A percentile compares a stretch with the other conserved stretches of the same genome.
phyloP scores from a whole-genome alignment of 2,113 vertebrate genomes.

The Apaloderma vittatum region DNA sequence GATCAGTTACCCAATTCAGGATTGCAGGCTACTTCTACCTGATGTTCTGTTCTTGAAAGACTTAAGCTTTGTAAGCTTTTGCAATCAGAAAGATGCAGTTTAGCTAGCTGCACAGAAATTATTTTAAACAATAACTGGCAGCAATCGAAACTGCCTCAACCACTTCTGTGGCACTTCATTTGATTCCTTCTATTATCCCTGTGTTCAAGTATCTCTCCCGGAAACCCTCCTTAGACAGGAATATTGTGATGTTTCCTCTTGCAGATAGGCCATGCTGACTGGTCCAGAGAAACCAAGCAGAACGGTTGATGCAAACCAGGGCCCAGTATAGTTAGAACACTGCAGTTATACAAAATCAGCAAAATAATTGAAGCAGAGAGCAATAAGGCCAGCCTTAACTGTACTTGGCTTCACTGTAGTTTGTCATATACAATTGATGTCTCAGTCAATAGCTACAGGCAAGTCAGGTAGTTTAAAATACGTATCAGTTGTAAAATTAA shows the following conservation, averaged over 20 bases:
- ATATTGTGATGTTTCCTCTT: neutral
- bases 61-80: neutral
- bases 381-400: constrained; percentile 15
- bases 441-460: constrained; percentile 18
- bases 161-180: neutral
- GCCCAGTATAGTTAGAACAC: neutral
- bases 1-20: neutral
- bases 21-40: neutral
- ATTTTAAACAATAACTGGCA: neutral
- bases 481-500: neutral
- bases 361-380: constrained; percentile 11
- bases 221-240: neutral
- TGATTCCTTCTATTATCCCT: neutral
- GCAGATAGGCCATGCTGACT: neutral
- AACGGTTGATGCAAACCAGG: neutral
- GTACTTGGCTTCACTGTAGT: neutral
- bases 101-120: neutral
- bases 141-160: neutral
- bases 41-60: neutral
- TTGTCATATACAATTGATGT: constrained; percentile 9
- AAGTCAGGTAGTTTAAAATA: constrained; percentile 34
- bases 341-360: constrained; percentile 27
- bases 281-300: neutral
- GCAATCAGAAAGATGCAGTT: neutral
- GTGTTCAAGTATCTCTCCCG: neutral